Conservation (phyloP, 2,888 invertebrate genomes). For the Chouioia cunea region DNA sequence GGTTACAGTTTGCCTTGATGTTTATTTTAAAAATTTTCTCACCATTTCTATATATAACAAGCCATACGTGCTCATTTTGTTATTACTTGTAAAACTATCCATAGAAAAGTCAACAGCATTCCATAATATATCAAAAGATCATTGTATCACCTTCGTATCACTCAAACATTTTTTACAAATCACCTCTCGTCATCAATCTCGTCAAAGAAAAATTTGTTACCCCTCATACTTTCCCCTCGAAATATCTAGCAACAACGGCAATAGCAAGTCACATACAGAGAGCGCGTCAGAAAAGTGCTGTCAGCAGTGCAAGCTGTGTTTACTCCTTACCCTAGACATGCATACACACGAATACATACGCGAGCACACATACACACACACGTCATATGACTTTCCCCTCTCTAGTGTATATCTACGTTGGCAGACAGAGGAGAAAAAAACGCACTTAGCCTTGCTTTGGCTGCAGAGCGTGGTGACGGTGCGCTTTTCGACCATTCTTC, state of each 20-base stretch:
- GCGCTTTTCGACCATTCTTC: conserved; percentile 19
- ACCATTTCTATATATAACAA: no score
- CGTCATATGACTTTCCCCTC: background rate
- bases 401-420: background rate
- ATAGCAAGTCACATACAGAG: background rate
- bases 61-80: background rate
- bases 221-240: background rate
- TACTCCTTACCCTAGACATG: conserved; percentile 48
- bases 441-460: conserved; percentile 10
- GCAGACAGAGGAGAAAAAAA: conserved; percentile 16
- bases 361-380: conserved; percentile 1
- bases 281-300: background rate
- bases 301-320: conserved; percentile 56
- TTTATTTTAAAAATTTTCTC: no score
- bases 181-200: background rate
- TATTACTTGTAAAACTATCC: background rate
- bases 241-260: background rate
- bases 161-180: background rate
- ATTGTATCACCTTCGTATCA: background rate
- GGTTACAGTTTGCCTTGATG: no score
- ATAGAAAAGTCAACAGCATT: conserved; percentile 8
- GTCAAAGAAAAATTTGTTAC: background rate
- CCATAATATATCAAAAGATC: conserved; percentile 7
- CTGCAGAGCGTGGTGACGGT: conserved; percentile 1
- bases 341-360: background rate